Evolutionary conservation across 1,140 invertebrate species (phyloP).

Genomic region (Zelostemma sp.): DNA sequence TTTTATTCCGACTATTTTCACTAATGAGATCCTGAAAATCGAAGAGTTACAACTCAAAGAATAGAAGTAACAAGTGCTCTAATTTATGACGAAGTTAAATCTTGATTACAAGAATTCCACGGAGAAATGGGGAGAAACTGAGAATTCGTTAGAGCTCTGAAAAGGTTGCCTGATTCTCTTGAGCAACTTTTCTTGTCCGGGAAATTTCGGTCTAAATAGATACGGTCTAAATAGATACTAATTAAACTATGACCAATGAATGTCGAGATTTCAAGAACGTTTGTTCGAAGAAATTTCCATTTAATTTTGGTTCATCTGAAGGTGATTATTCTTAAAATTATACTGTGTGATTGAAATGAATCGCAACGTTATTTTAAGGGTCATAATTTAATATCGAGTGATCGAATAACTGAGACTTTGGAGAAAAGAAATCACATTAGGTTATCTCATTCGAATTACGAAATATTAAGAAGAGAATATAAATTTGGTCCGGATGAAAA

Average conservation of each 20-base stretch:
- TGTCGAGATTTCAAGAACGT: no score
- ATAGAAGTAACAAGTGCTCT: constrained; percentile 2
- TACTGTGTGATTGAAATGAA: no score
- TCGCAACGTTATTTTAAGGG: no score
- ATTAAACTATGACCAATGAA: neutral
- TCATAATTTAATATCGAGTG: no score
- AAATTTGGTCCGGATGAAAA: no score
- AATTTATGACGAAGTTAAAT: constrained; percentile 24
- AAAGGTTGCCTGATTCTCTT: neutral
- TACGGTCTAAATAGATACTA: neutral
- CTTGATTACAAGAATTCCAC: constrained; percentile 36
- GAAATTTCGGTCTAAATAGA: neutral
- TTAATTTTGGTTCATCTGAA: no score
- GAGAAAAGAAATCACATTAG: no score
- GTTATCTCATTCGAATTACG: no score
- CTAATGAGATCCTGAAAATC: constrained; percentile 37
- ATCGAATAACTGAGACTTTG: no score
- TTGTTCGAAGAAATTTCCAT: no score
- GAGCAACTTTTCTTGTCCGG: neutral
- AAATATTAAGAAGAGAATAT: no score
- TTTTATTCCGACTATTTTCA: constrained; percentile 24
- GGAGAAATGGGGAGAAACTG: neutral
- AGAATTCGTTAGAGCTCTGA: neutral
- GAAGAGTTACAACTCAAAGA: constrained; percentile 25
- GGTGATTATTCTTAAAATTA: no score